Evolutionary conservation across 2,113 vertebrate species (phyloP).

Genomic region (Dasyprocta punctata): DNA sequence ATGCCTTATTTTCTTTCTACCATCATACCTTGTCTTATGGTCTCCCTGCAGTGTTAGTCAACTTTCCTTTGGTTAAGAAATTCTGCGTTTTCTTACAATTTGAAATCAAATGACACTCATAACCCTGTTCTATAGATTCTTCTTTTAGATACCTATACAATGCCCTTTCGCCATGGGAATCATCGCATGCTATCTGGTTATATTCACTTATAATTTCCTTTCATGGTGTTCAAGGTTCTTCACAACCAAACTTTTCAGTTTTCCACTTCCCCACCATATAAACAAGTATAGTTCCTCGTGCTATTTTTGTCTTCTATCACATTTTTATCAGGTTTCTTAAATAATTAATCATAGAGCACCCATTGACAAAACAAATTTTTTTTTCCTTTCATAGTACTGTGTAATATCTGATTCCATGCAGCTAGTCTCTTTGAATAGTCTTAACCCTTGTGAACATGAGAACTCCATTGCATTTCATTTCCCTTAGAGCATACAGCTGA

Average conservation of each 20-base stretch:
- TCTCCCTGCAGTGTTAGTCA: too few relatives aligned
- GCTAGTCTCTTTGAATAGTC: not conserved
- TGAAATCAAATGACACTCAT: not conserved
- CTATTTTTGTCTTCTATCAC: not conserved
- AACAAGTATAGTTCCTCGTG: not conserved
- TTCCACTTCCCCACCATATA: not conserved
- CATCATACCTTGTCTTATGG: accelerated
- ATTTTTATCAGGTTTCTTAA: conserved; percentile 19
- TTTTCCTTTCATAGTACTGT: not conserved
- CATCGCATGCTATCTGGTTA: not conserved
- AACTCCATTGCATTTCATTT: not conserved
- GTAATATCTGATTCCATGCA: not conserved
- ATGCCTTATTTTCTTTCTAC: not conserved
- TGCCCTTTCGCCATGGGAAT: not conserved
- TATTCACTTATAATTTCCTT: not conserved
- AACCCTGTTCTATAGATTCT: not conserved
- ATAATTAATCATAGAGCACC: not conserved
- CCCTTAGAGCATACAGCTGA: not conserved
- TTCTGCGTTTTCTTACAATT: conserved; percentile 19
- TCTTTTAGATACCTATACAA: not conserved
- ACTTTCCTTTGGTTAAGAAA: not conserved
- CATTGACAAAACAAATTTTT: not conserved
- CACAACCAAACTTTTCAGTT: not conserved
- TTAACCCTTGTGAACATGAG: not conserved
- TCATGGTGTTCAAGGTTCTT: not conserved